Base-by-base conservation (phyloP, 2,888 invertebrate genomes). In the Serripes groenlandicus region DNA sequence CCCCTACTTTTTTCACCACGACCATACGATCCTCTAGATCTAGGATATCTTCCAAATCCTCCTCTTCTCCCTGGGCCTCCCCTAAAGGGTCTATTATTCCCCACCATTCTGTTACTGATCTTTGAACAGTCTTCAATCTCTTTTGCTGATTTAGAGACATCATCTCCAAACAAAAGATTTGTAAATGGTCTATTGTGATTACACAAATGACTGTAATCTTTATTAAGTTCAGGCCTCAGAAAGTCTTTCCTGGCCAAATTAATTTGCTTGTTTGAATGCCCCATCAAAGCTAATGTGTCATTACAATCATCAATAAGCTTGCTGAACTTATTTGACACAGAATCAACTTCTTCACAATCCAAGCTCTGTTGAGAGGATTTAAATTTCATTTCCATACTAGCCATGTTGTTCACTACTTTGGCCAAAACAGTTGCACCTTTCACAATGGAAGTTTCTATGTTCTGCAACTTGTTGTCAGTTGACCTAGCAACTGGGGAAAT, bases 351-450 rank as follows among this genome's bases (percentile, higher is more conserved):
- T n/a, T n/a, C n/a, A n/a, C n/a, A n/a, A n/a, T n/a, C n/a, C n/a
- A n/a, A n/a, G n/a, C n/a, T n/a, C n/a, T n/a, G n/a, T n/a, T n/a
- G n/a, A n/a, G n/a, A n/a, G n/a, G n/a, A n/a, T n/a, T n/a, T n/a
- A 5, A n/a, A 5, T 54, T 9, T 23, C 7, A 7, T 5, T 5
- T 70, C 68, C 18, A 75, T 23, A 26, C 75, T 34, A 26, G 75
- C 80, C 35, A 81, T 26, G 15, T 56, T 75, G 56, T 82, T 62
- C 0, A 78, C 70, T 4, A 66, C 30, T 62, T 85, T 85, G 3
- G 56, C 37, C 21, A 85, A 23, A 4, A 81, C 28, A 18, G 77
- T 73, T 23, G 79, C 73, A 28, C 66, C 74, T 54, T 78, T 78
- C 1, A 82, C 60, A 21, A 82, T 62, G 21, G 74, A 52, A 15